Evolutionary conservation across 2,797 vertebrate genomes (phyloP).

Genomic region (Sus cebifrons): DNA sequence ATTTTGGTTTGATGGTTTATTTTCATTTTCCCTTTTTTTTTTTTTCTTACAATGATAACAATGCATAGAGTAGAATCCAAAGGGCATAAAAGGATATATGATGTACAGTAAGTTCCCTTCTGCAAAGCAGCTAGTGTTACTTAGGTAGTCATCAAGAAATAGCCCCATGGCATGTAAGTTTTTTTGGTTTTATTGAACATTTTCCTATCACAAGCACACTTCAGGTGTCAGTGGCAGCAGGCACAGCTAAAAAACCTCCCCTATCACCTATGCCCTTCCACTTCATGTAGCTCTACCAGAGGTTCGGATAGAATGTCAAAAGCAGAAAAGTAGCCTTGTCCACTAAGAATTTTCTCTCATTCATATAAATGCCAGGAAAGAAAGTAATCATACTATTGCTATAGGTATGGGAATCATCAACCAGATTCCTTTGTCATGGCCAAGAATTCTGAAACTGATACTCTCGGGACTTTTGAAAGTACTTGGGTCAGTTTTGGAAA

Average conservation of each 20-base stretch:
- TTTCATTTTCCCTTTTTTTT: background rate
- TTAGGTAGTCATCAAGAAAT: background rate
- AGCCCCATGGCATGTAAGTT: background rate
- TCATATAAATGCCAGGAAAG: background rate
- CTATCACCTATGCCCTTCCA: background rate
- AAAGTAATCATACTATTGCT: background rate
- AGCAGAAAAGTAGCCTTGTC: background rate
- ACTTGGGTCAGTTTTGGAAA: background rate
- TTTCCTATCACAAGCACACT: background rate
- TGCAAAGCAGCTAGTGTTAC: background rate
- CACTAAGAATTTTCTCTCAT: background rate
- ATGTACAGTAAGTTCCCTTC: background rate
- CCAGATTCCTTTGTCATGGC: background rate
- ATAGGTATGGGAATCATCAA: background rate
- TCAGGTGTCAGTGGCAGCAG: background rate
- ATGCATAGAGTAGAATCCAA: background rate
- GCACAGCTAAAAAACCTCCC: background rate
- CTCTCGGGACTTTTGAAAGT: background rate
- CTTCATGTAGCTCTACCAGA: background rate
- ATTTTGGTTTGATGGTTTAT: background rate
- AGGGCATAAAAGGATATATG: background rate
- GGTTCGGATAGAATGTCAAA: background rate
- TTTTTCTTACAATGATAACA: background rate
- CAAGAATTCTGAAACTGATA: conserved; percentile 9
- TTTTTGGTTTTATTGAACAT: background rate